Evolutionary conservation across 2,888 invertebrate species (phyloP).

Genomic region (Sinhomidia bicolor): DNA sequence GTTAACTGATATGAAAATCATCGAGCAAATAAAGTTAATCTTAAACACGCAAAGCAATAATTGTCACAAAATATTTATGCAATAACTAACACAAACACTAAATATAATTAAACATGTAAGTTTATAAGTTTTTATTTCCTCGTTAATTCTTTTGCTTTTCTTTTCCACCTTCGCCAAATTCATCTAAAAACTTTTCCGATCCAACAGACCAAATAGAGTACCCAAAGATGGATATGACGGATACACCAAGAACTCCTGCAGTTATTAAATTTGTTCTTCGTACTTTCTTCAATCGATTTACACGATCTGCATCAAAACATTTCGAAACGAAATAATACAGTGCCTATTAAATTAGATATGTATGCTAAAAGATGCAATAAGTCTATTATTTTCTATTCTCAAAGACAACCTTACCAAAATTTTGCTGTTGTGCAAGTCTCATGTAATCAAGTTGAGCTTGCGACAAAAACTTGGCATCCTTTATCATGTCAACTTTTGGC

Average conservation of each 20-base stretch:
- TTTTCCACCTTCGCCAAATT: slow-evolving; percentile 84
- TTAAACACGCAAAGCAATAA: too few species aligned
- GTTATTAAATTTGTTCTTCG: slow-evolving; percentile 87
- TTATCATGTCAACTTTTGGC: slow-evolving; percentile 84
- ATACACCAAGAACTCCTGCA: slow-evolving; percentile 86
- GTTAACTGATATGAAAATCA: too few species aligned
- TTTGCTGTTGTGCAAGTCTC: slow-evolving; percentile 89
- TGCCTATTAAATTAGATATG: too few species aligned
- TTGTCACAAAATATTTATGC: too few species aligned
- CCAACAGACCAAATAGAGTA: slow-evolving; percentile 93
- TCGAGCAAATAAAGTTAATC: too few species aligned
- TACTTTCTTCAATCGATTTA: slow-evolving; percentile 85
- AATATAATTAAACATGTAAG: too few species aligned
- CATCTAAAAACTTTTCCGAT: slow-evolving; percentile 96
- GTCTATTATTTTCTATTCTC: too few species aligned
- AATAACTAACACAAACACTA: too few species aligned
- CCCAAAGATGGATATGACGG: slow-evolving; percentile 90
- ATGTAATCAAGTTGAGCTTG: slow-evolving; percentile 89
- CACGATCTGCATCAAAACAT: slow-evolving; percentile 84
- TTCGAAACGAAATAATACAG: too few species aligned
- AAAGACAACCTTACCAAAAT: slow-evolving; percentile 83
- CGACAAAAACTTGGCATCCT: slow-evolving; percentile 81
- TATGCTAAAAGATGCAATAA: too few species aligned
- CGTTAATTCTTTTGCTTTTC: slow-evolving; percentile 55
- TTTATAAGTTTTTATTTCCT: not conserved